These are phyloP conservation scores for Leuciscus waleckii DNA, from an alignment of 2,797 vertebrate species.

Conservation along the genomic window DNA sequence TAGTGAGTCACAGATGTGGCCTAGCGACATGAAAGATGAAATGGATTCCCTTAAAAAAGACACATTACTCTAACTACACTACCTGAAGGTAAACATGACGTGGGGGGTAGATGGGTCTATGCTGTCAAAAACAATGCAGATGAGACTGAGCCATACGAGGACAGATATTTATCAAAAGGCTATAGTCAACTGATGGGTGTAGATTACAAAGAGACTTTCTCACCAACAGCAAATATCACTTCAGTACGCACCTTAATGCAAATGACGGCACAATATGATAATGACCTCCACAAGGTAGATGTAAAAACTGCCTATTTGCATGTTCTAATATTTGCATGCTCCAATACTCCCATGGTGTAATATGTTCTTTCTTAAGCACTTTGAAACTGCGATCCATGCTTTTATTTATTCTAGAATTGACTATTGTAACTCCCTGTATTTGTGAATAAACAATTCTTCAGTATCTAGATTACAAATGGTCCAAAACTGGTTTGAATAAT, in stretches of 20 bases:
- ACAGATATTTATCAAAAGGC: neutral
- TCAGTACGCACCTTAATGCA: neutral
- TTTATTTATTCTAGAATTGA: neutral
- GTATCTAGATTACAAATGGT: too few relatives aligned
- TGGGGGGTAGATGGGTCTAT: neutral
- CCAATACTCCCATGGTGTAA: too few relatives aligned
- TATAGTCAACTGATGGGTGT: constrained; percentile 12
- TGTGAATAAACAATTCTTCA: neutral
- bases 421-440: too few relatives aligned
- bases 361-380: too few relatives aligned
- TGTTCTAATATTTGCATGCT: too few relatives aligned
- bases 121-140: neutral
- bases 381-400: too few relatives aligned
- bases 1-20: neutral
- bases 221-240: neutral
- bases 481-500: too few relatives aligned
- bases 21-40: neutral
- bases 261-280: too few relatives aligned
- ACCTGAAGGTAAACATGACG: neutral
- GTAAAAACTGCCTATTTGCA: too few relatives aligned
- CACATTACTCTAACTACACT: neutral
- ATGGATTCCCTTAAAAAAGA: neutral
- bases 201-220: neutral
- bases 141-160: neutral
- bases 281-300: too few relatives aligned